Conservation (phyloP, 2,797 vertebrate species). For the Amphiprion clarkii region DNA sequence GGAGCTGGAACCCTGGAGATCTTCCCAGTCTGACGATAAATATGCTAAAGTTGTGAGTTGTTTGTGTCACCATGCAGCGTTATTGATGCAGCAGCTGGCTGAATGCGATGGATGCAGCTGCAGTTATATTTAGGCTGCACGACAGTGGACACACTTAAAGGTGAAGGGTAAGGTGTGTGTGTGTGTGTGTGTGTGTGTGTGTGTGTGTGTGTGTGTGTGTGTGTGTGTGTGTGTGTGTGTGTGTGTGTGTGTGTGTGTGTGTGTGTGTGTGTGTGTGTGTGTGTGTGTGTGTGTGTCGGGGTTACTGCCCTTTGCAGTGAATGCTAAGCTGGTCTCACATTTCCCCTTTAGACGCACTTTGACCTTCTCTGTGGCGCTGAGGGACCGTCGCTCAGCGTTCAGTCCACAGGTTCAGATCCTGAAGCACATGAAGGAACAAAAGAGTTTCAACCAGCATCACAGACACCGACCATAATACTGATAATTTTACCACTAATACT, state of each 20-base stretch:
- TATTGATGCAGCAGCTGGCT: too few relatives aligned
- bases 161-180: conserved; percentile 62
- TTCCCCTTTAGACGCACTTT: conserved; percentile 67
- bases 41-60: too few relatives aligned
- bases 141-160: conserved; percentile 48
- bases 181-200: conserved; percentile 38
- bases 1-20: too few relatives aligned
- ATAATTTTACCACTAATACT: too few relatives aligned
- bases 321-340: conserved; percentile 58
- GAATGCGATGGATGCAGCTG: not conserved
- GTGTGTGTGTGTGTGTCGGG: conserved; percentile 32
- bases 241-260: conserved; percentile 36
- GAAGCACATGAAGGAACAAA: too few relatives aligned
- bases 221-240: conserved; percentile 40
- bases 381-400: conserved; percentile 26
- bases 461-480: too few relatives aligned
- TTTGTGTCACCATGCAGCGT: too few relatives aligned
- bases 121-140: conserved; percentile 55
- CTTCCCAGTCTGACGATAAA: too few relatives aligned
- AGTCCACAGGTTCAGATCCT: too few relatives aligned
- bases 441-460: too few relatives aligned
- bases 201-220: conserved; percentile 37
- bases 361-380: conserved; percentile 63
- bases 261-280: conserved; percentile 41
- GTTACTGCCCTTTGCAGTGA: conserved; percentile 62